Evolutionary conservation across 2,113 vertebrate species (phyloP).

Genomic region (Tachuris rubrigastra): DNA sequence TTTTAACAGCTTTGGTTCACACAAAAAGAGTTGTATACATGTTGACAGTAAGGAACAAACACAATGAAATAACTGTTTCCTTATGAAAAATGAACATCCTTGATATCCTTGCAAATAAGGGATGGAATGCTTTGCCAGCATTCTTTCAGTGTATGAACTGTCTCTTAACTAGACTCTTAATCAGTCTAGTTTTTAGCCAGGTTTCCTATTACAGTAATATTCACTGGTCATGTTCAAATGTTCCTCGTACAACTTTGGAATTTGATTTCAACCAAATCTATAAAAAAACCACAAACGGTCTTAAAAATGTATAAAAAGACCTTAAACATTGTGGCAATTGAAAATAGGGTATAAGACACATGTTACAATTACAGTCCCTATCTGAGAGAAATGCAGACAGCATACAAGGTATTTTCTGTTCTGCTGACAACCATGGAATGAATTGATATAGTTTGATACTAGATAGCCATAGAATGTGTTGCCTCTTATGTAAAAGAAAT

Average conservation of each 20-base stretch:
- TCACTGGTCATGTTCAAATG: not conserved
- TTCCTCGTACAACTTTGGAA: not conserved
- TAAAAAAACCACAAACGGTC: not conserved
- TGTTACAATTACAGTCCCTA: not conserved
- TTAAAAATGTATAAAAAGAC: not conserved
- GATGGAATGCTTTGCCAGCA: not conserved
- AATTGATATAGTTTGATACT: accelerated
- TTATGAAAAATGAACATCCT: not conserved
- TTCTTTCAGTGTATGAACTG: not conserved
- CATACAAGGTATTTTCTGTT: not conserved
- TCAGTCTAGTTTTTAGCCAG: not conserved
- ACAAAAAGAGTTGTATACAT: not conserved
- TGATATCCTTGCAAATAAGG: not conserved
- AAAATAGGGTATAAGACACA: not conserved
- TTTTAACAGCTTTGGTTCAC: not conserved
- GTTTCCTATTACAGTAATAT: not conserved
- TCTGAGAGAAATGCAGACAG: not conserved
- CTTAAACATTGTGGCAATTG: accelerated
- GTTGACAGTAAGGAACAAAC: not conserved
- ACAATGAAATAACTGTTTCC: not conserved
- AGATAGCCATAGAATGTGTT: not conserved
- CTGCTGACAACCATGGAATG: not conserved
- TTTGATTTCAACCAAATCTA: not conserved
- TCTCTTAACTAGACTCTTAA: not conserved
- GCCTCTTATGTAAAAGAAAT: not conserved